A percentile compares a stretch with the other conserved stretches of the same genome.
Evolutionary conservation across 2,797 vertebrate genomes (phyloP).

Genomic region (Hafferia zeledoni): DNA sequence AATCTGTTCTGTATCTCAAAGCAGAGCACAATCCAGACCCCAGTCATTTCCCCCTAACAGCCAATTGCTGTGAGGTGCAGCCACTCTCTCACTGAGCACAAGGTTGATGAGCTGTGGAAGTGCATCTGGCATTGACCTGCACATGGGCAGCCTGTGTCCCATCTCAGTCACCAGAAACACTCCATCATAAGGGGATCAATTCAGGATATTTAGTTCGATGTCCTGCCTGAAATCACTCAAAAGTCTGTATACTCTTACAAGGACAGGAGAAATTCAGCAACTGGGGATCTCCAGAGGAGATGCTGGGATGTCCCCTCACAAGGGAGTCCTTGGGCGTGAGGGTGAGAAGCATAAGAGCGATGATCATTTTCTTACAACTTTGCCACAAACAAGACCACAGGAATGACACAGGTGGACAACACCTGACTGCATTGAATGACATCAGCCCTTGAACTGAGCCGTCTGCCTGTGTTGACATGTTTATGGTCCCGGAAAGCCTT

Average conservation of each 20-base stretch:
- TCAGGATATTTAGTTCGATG: background rate
- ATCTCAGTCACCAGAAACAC: background rate
- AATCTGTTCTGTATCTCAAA: background rate
- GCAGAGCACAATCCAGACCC: background rate
- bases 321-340: rapidly evolving
- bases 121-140: background rate
- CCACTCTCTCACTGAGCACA: background rate
- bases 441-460: background rate
- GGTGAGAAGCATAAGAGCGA: rapidly evolving
- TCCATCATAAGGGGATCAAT: background rate
- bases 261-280: background rate
- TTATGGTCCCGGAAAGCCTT: background rate
- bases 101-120: background rate
- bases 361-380: background rate
- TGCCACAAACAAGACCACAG: background rate
- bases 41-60: background rate
- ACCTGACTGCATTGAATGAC: background rate
- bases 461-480: background rate
- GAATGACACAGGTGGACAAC: background rate
- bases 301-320: rapidly evolving
- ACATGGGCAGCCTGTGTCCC: background rate
- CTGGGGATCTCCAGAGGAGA: too few species aligned
- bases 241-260: background rate
- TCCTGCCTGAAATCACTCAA: background rate
- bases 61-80: background rate